Conservation (phyloP, 2,113 vertebrate genomes). For the Dipodomys spectabilis region DNA sequence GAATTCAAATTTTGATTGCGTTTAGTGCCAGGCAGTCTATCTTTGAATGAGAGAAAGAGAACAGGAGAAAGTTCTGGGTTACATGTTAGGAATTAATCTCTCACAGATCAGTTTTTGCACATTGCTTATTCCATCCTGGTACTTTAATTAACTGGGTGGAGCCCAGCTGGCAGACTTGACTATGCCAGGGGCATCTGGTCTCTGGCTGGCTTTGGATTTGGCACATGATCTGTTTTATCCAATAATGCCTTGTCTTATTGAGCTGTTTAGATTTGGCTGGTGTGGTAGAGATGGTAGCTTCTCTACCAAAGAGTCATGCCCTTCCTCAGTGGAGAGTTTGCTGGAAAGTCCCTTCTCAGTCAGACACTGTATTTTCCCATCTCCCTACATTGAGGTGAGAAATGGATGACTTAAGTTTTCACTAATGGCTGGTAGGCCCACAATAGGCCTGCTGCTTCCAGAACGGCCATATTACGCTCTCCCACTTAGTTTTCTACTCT, state of each 20-base stretch:
- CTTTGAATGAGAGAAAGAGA: slow-evolving; percentile 11
- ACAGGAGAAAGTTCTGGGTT: not conserved
- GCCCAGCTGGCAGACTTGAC: not conserved
- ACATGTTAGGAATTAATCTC: slow-evolving; percentile 15
- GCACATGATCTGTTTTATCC: not conserved
- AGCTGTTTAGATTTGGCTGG: slow-evolving; percentile 4
- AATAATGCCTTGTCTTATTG: not conserved
- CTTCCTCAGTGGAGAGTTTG: not conserved
- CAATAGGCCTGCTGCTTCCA: not conserved
- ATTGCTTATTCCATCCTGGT: not conserved
- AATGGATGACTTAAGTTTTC: not conserved
- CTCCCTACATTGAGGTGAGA: not conserved
- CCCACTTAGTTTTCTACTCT: not conserved
- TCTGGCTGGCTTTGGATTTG: slow-evolving; percentile 13
- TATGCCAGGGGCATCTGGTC: not conserved
- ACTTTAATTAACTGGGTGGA: slow-evolving; percentile 18
- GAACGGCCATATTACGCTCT: not conserved
- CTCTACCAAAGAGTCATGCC: not conserved
- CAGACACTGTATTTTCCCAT: not conserved
- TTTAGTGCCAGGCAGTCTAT: slow-evolving; percentile 41
- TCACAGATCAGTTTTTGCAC: slow-evolving; percentile 34
- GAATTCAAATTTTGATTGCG: slow-evolving; percentile 50
- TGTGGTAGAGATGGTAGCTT: not conserved
- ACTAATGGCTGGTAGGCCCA: not conserved
- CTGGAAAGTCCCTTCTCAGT: not conserved